A percentile compares a stretch with the other conserved stretches of the same genome.
Evolutionary conservation across 2,888 invertebrate species (phyloP).

Genomic region (Dasysyrphus tricinctus): DNA sequence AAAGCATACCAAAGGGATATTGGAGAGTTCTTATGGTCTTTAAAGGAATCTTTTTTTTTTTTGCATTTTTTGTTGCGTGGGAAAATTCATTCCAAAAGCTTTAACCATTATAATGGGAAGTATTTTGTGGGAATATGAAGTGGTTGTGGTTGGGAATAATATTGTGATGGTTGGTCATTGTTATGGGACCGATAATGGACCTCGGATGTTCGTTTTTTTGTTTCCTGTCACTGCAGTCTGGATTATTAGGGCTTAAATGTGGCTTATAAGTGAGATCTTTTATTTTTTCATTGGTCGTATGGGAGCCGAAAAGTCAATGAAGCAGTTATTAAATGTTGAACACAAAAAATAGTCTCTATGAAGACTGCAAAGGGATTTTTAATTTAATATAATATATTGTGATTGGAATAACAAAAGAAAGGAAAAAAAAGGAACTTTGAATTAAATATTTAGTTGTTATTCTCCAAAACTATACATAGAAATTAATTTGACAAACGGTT

Average conservation of each 20-base stretch:
- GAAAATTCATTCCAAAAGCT: slow-evolving; percentile 33
- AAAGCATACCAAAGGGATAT: slow-evolving; percentile 43
- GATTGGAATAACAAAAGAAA: not conserved
- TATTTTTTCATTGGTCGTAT: not conserved
- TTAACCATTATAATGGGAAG: slow-evolving; percentile 20
- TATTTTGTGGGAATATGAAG: slow-evolving; percentile 22
- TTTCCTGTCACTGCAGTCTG: slow-evolving; percentile 18
- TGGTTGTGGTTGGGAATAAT: slow-evolving; percentile 26
- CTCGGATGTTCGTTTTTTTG: slow-evolving; percentile 20
- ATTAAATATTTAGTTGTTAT: too few relatives aligned
- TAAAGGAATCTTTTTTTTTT: slow-evolving; percentile 23
- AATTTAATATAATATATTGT: not conserved
- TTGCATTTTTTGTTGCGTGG: slow-evolving; percentile 15
- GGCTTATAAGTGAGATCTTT: slow-evolving; percentile 26
- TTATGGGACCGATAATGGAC: slow-evolving; percentile 56
- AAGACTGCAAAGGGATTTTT: not conserved
- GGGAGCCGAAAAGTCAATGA: not conserved
- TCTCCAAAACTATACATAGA: too few relatives aligned
- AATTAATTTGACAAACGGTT: too few relatives aligned
- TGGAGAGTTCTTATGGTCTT: slow-evolving; percentile 47
- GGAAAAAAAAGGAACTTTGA: too few relatives aligned
- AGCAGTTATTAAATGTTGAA: not conserved
- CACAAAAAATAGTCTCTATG: not conserved
- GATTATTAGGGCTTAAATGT: slow-evolving; percentile 51
- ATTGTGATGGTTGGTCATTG: slow-evolving; percentile 40